phyloP scores from a whole-genome alignment of 2,113 vertebrate genomes.

The Boleophthalmus pectinirostris region DNA sequence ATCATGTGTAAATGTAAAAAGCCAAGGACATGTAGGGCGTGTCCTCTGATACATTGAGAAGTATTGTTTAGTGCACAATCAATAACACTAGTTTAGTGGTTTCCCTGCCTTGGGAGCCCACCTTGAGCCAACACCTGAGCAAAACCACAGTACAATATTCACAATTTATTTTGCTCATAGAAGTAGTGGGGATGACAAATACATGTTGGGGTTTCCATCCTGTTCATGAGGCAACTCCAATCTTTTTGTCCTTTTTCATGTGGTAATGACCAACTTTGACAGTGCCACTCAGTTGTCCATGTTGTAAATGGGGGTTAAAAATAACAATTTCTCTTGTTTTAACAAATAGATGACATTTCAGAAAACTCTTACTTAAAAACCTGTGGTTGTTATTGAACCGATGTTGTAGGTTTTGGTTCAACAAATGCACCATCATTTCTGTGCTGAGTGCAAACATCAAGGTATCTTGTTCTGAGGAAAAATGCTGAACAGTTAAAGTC shows the following conservation, averaged over 20 bases:
- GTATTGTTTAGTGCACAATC: conserved; percentile 52
- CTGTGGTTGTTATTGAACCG: conserved; percentile 31
- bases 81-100: conserved; percentile 14
- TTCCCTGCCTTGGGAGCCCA: conserved; percentile 27
- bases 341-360: conserved; percentile 43
- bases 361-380: conserved; percentile 52
- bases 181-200: not conserved
- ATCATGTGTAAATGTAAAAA: conserved; percentile 47
- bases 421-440: conserved; percentile 53
- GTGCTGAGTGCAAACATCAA: conserved; percentile 30
- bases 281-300: not conserved
- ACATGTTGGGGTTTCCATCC: not conserved
- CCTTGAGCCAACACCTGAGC: conserved; percentile 55
- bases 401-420: conserved; percentile 36
- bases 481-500: conserved; percentile 41
- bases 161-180: no score
- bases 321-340: not conserved
- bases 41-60: conserved; percentile 15
- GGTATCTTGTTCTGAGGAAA: conserved; percentile 63
- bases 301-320: not conserved
- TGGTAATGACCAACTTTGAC: conserved; percentile 18
- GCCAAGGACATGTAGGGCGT: conserved; percentile 49
- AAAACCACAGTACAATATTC: not conserved
- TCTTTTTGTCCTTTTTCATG: conserved; percentile 12
- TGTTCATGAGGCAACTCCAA: not conserved